Conservation (phyloP, 2,888 invertebrate species). For the Fragum fragum region DNA sequence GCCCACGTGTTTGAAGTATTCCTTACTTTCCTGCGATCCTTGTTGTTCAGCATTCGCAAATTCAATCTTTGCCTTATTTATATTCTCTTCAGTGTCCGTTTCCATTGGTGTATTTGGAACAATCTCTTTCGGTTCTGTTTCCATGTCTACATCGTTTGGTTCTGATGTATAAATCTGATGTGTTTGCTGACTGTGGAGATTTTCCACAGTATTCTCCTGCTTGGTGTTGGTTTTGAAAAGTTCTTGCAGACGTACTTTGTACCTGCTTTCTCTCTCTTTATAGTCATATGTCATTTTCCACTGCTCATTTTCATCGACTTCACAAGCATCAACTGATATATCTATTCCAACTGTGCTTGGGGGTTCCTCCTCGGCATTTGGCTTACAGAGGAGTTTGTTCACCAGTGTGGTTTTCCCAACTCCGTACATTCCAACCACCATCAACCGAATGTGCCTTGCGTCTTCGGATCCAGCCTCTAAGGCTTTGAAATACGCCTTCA, state of each 20-base stretch:
- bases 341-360: conserved; percentile 56
- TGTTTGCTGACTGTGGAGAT: background rate
- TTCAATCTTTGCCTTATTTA: background rate
- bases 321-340: conserved; percentile 18
- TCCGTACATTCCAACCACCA: conserved; percentile 61
- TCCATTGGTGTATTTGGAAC: background rate
- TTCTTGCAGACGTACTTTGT: background rate
- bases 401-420: conserved; percentile 60
- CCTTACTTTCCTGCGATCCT: background rate
- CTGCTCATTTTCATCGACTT: background rate
- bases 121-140: background rate
- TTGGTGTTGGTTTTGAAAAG: background rate
- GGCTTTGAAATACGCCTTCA: conserved; percentile 34
- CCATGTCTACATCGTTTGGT: background rate
- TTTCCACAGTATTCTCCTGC: background rate
- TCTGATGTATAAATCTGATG: background rate
- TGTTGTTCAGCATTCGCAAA: background rate
- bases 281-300: background rate
- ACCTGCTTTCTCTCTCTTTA: background rate
- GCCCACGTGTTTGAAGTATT: background rate
- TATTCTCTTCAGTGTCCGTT: background rate
- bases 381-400: conserved; percentile 30
- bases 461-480: conserved; percentile 37
- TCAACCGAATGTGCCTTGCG: conserved; percentile 41
- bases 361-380: background rate